Evolutionary conservation across 2,888 invertebrate genomes (phyloP).

Genomic region (Euspilapteryx auroguttella): DNA sequence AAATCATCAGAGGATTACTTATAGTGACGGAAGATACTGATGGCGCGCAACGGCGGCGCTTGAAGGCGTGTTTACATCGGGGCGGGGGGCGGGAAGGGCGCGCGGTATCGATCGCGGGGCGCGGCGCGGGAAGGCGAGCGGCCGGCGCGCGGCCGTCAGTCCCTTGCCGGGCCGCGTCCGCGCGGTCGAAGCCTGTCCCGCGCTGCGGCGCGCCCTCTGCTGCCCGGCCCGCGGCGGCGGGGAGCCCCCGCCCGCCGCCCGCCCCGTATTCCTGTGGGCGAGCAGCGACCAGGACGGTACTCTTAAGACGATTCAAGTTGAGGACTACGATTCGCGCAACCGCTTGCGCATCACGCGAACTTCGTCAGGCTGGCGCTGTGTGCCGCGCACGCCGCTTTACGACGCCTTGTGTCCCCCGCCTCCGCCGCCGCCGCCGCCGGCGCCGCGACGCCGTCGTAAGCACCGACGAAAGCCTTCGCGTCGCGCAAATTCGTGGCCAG

Average conservation of each 20-base stretch:
- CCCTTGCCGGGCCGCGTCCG: constrained; percentile 53
- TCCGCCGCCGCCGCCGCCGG: constrained; percentile 14
- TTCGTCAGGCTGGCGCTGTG: constrained; percentile 79
- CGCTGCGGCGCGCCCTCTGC: constrained; percentile 49
- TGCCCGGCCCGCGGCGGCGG: constrained; percentile 52
- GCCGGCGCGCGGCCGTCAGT: constrained; percentile 28
- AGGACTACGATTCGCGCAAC: constrained; percentile 85
- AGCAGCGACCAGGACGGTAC: constrained; percentile 76
- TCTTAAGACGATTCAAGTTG: constrained; percentile 83
- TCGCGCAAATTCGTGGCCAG: constrained; percentile 12
- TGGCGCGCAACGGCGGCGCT: not conserved
- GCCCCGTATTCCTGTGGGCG: constrained; percentile 79
- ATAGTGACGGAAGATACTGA: constrained; percentile 12
- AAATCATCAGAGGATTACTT: no score
- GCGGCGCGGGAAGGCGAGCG: constrained; percentile 21
- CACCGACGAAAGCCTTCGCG: constrained; percentile 14
- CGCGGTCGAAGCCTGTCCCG: constrained; percentile 50
- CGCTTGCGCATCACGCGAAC: constrained; percentile 83
- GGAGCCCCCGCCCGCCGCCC: constrained; percentile 49
- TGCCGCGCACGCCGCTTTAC: constrained; percentile 73
- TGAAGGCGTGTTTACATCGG: constrained; percentile 13
- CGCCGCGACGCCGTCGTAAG: constrained; percentile 16
- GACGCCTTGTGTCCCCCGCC: constrained; percentile 40
- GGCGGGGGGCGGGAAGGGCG: constrained; percentile 46
- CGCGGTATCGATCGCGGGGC: constrained; percentile 64